phyloP scores from a whole-genome alignment of 2,888 invertebrate genomes.

The Saturnia pavonia region DNA sequence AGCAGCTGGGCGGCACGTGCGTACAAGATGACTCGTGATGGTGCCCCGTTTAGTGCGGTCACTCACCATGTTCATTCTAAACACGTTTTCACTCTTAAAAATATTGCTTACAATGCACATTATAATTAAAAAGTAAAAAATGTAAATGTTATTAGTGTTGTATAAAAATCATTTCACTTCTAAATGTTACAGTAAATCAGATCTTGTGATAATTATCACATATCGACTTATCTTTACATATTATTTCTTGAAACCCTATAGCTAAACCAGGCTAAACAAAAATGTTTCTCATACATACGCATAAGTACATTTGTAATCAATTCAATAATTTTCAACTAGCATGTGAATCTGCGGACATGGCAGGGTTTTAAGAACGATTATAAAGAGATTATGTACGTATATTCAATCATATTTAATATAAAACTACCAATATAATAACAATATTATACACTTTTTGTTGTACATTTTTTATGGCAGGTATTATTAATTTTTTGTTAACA shows the following conservation, averaged over 20 bases:
- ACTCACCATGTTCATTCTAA: neutral
- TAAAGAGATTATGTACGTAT: too few species aligned
- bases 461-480: neutral
- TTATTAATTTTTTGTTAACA: neutral
- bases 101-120: neutral
- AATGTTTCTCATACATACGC: neutral
- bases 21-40: slow-evolving; percentile 40
- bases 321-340: too few species aligned
- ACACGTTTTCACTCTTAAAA: neutral
- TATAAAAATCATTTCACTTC: neutral
- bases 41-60: slow-evolving; percentile 5
- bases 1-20: slow-evolving; percentile 47
- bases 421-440: neutral
- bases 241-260: neutral
- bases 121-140: neutral
- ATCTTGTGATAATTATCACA: neutral
- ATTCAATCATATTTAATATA: too few species aligned
- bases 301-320: too few species aligned
- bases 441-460: neutral
- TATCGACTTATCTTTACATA: neutral
- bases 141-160: too few species aligned
- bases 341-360: neutral
- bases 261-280: too few species aligned
- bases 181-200: neutral
- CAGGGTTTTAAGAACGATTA: neutral